Evolutionary conservation across 2,888 invertebrate genomes (phyloP), one percentile per base, ranked within the genome.

Genomic region (Dascillus cervinus): DNA sequence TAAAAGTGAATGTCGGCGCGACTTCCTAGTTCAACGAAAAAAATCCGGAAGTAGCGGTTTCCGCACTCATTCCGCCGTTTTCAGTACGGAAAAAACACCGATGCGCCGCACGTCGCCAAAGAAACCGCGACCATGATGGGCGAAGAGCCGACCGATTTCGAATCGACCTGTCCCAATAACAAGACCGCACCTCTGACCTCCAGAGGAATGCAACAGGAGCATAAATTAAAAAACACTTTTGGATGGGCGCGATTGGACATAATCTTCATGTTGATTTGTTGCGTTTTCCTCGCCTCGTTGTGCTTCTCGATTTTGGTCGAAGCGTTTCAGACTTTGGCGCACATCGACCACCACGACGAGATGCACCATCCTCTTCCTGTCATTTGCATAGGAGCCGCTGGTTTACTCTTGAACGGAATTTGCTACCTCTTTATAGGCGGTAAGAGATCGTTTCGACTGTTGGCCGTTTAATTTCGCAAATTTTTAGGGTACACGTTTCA

Each of bases 171-270:
- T 19, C 20, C 32, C 2, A 35, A 37, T 6, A 44, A 35, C 35
- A 22, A 41, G 3, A 41, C 46, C 29, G 28, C 45, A 2, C 39
- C 47, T 26, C 15, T 40, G 14, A 44, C 48, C 1, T 13, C 32
- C 1, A 25, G 34, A 3, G 34, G 41, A 8, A 34, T 57, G 52
- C 72, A 56, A 47, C 75, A 62, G 3, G 84, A 82, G 46, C 66
- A 68, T 19, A 70, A 71, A 41, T 69, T 90, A 34, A 79, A 82
- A 39, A 91, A 90, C 60, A 92, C 91, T 0, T 92, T 92, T 52
- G 91, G 91, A 4, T 91, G 91, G 91, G 85, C 89, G 2, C 75
- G 91, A 41, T 83, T 90, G 29, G 89, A 91, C 52, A 82, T 91
- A n/a, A 71, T 90, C 4, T 82, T 84, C 22, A 79, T 86, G 68